phyloP scores from a whole-genome alignment of 2,797 vertebrate genomes.

The Steatocranus sp. region DNA sequence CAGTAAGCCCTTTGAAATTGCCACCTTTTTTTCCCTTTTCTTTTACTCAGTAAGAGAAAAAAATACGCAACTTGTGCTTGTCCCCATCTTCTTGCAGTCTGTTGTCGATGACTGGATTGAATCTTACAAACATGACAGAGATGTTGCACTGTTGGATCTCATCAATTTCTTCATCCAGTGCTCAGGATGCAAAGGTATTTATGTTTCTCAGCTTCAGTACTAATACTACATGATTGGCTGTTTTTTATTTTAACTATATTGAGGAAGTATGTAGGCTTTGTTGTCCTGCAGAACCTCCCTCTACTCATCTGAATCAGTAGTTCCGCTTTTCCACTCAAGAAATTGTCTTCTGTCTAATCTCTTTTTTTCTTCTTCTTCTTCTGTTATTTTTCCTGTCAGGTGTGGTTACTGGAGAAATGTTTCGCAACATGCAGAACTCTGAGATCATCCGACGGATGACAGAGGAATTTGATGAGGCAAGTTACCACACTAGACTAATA shows the following conservation, averaged over 20 bases:
- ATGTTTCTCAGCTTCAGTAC: not conserved
- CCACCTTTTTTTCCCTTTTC: not conserved
- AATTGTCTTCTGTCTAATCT: not conserved
- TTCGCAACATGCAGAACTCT: constrained; percentile 99
- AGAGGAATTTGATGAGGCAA: constrained; percentile 99
- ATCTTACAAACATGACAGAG: constrained; percentile 96
- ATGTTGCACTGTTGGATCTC: constrained; percentile 95
- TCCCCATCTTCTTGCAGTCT: constrained; percentile 78
- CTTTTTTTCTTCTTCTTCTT: not conserved
- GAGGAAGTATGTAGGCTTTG: not conserved
- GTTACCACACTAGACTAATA: not conserved
- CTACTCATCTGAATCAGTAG: not conserved
- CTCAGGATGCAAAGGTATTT: constrained; percentile 96
- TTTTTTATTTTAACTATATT: not conserved
- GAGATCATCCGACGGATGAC: constrained; percentile 99
- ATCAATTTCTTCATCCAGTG: constrained; percentile 99
- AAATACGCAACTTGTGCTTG: not conserved
- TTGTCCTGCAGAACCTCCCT: not conserved
- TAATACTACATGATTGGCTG: not conserved
- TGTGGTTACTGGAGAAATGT: constrained; percentile 97
- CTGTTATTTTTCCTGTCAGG: constrained; percentile 70
- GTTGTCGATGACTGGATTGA: constrained; percentile 99
- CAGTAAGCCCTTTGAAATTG: not conserved
- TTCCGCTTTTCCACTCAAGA: not conserved
- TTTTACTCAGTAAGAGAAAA: not conserved